Conservation (phyloP, 92 coral and sea anemone genomes). For the Anthopleura xanthogrammica region DNA sequence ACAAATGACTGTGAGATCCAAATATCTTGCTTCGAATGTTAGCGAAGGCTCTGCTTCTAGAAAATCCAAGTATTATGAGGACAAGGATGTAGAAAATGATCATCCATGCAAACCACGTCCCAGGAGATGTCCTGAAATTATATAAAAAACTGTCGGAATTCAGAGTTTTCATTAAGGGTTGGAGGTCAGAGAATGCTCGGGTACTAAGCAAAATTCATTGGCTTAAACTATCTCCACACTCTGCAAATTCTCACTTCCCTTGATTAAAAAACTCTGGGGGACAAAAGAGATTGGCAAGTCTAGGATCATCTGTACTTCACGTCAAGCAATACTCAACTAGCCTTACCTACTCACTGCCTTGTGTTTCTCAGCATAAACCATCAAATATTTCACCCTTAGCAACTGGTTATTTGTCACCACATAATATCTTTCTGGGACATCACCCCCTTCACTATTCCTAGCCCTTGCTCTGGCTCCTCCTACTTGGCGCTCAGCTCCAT, state of each 20-base stretch:
- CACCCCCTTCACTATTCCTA: constrained; percentile 92
- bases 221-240: too few relatives aligned
- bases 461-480: constrained; percentile 73
- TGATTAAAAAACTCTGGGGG: too few relatives aligned
- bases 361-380: constrained; percentile 75
- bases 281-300: too few relatives aligned
- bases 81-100: constrained; percentile 59
- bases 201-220: too few relatives aligned
- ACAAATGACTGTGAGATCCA: constrained; percentile 13
- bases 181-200: too few relatives aligned
- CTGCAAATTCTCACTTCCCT: too few relatives aligned
- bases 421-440: constrained; percentile 95
- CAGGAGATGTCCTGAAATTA: constrained; percentile 31
- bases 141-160: too few relatives aligned
- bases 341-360: constrained; percentile 9
- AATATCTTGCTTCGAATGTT: constrained; percentile 60
- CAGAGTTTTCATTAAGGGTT: too few relatives aligned
- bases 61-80: constrained; percentile 74
- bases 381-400: constrained; percentile 79
- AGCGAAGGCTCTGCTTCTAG: constrained; percentile 72
- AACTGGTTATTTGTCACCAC: constrained; percentile 97
- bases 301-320: not conserved
- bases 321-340: not conserved
- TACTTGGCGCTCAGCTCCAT: not conserved
- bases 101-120: constrained; percentile 59